Evolutionary conservation across 2,113 vertebrate genomes (phyloP), one percentile per base, ranked within the genome.

Genomic region (Odontophorus gujanensis): DNA sequence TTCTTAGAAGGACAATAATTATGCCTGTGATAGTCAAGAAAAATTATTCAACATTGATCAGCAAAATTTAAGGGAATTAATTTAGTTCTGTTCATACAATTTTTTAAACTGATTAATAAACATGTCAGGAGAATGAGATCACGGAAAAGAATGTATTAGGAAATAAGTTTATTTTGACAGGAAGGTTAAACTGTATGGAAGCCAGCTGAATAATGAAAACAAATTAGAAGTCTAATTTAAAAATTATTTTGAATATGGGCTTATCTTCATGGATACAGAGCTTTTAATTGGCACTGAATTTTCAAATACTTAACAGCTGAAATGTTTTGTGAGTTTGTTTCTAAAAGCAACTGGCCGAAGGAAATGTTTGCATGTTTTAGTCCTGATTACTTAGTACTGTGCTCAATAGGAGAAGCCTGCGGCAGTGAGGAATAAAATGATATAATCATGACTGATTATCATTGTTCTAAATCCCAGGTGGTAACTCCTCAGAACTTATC

Each of bases 91-190:
- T 92, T 95, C 74, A 78, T 74, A 87, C 73, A 81, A 82, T 93
- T 89, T 92, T 97, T 97, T 86, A 95, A 97, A 94, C 80, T 95
- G 94, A 95, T 95, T 92, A 95, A 94, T 97, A 96, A 97, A 96
- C 81, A 93, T 89, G 89, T 86, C 90, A 92, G 65, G 81, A 91
- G 57, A 88, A 93, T 81, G 73, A 89, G 77, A 92, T 82, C 85
- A 92, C 66, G 90, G 93, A 96, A 92, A 96, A 96, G 63, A 93
- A 58, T 78, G 73, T 38, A 92, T 90, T 92, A 91, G 68, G 85
- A 93, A 94, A 87, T 94, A 97, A 95, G 78, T 58, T 57, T 89
- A 96, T 96, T 94, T 97, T 96, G 96, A 92, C 87, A 84, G 82
- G 59, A 85, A 95, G 87, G 85, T 93, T 93, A 96, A 96, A 92